These are phyloP conservation scores for Cisticola juncidis DNA, from an alignment of 2,113 vertebrate species.

Conservation along the genomic window DNA sequence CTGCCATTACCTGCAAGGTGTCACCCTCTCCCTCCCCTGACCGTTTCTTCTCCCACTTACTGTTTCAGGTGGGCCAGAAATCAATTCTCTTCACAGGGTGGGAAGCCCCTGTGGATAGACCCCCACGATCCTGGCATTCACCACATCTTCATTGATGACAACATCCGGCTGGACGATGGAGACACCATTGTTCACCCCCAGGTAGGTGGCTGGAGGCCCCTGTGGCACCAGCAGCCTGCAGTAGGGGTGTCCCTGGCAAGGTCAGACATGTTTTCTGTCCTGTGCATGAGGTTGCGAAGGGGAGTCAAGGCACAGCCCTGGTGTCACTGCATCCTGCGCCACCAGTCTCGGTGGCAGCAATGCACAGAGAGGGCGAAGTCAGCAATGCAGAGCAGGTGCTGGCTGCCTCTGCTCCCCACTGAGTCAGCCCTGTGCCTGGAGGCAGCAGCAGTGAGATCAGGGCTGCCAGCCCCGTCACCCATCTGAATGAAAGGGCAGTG, in stretches of 20 bases:
- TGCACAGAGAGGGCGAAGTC: not conserved
- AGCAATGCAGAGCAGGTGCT: not conserved
- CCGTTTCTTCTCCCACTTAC: not conserved
- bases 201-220: slow-evolving; percentile 55
- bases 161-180: slow-evolving; percentile 80
- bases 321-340: not conserved
- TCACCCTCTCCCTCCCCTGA: not conserved
- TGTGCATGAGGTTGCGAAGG: not conserved
- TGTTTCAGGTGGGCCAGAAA: slow-evolving; percentile 84
- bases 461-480: not conserved
- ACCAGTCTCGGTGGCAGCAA: accelerated
- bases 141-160: slow-evolving; percentile 92
- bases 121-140: slow-evolving; percentile 80
- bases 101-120: slow-evolving; percentile 89
- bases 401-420: not conserved
- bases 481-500: not conserved
- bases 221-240: accelerated
- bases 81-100: slow-evolving; percentile 77
- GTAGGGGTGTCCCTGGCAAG: not conserved
- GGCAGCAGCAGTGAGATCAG: not conserved
- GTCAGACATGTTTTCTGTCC: not conserved
- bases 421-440: not conserved
- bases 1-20: accelerated
- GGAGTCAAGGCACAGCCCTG: not conserved
- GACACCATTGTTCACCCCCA: slow-evolving; percentile 85